Evolutionary conservation across 1,140 invertebrate genomes (phyloP).

Genomic region (Laodelphax striatellus): DNA sequence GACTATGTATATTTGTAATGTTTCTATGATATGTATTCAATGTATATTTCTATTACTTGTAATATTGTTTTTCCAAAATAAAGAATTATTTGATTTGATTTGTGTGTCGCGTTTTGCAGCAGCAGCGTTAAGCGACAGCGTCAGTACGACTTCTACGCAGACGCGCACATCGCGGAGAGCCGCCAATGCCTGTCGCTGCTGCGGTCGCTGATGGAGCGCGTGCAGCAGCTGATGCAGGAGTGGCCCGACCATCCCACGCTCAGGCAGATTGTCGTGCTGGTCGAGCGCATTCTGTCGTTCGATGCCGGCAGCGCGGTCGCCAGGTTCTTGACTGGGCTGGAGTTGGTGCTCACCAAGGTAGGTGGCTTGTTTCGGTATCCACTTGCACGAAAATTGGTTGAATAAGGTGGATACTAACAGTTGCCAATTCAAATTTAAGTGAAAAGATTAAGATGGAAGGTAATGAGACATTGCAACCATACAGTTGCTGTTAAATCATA

Average conservation of each 20-base stretch:
- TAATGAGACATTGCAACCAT: no score
- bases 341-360: conserved; percentile 70
- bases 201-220: conserved; percentile 43
- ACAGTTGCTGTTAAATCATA: no score
- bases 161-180: conserved; percentile 67
- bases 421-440: no score
- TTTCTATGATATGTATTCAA: no score
- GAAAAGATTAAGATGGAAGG: no score
- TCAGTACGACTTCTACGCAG: conserved; percentile 72
- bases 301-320: conserved; percentile 69
- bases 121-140: neutral
- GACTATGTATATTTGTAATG: no score
- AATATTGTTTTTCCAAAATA: no score
- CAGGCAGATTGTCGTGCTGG: conserved; percentile 54
- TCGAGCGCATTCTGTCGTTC: conserved; percentile 65
- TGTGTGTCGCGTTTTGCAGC: no score
- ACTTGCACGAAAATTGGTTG: no score
- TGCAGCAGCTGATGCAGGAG: conserved; percentile 56
- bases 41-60: no score
- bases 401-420: no score
- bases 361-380: conserved; percentile 31
- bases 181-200: conserved; percentile 57
- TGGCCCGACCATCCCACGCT: conserved; percentile 88
- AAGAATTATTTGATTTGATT: no score
- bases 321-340: conserved; percentile 80